Evolutionary conservation across 2,888 invertebrate species (phyloP), one percentile per base, ranked within the genome.

Genomic region (Anagyrus pseudococci): DNA sequence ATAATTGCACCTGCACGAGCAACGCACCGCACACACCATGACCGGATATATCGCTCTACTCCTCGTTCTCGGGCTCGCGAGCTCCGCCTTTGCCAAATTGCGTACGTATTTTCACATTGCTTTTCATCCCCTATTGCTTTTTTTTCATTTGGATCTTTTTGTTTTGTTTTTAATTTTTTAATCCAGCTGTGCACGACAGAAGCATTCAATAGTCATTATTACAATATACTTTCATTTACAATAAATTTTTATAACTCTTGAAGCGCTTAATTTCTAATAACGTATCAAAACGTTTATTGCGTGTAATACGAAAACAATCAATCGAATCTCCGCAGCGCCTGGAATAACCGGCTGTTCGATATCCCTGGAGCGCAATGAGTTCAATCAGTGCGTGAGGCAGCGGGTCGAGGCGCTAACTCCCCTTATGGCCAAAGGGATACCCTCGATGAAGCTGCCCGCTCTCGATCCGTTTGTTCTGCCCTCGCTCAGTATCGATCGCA

Each of bases 381-480:
- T 76, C 65, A 69, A 75, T 69, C 72, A 83, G 7, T 93, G 93
- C 73, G 84, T 89, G 0, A 76, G 82, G 67, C 78, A 86, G 44
- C 85, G 87, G 6, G 80, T 92, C n/a, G 87, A 89, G 67, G 78
- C 79, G 0, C 78, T 90, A 62, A 83, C 85, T 23, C 86, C 87
- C 0, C 82, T 85, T 50, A 78, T 92, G 17, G 77, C 82, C 0
- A 76, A 82, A 23, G 93, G 93, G 2, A 88, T 92, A 37, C 87
- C 88, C 0, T 89, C 90, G 72, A 79, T 92, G 8, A 85, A 85
- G 37, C 85, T 92, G 25, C 92, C 92, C 0, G 83, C 87, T 0
- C 79, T 91, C 66, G 92, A 93, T 68, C 93, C 93, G 0, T 83
- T 93, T 66, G 80, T 81, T 8, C 83, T 93, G 17, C 90, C 91